Evolutionary conservation across 2,797 vertebrate genomes (phyloP), one percentile per base, ranked within the genome.

Genomic region (Lacerta agilis): DNA sequence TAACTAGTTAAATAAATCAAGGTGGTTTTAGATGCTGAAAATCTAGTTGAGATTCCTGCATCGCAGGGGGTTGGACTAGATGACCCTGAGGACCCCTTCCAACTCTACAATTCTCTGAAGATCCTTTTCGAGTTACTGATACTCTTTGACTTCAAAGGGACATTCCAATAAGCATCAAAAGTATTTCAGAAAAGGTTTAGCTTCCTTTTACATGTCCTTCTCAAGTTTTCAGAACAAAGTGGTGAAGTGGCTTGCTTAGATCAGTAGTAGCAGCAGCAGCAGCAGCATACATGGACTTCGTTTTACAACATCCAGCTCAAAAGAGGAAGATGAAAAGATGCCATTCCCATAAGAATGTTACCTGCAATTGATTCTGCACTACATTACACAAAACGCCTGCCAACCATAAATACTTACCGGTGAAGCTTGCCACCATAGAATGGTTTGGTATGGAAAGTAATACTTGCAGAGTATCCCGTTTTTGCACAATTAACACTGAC

Each of bases 401-500:
- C 78, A 79, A 83, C 61, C 80, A 87, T 90, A 64, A 77, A 77
- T 77, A 88, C 96, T 96, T 95, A 99, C 99, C 98, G 98, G 97
- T 99, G 99, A 78, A 99, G 94, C 94, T 98, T 99, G 89, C 99
- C 99, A 27, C 99, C 99, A 1, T 99, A 99, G 93, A 99, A 99
- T 0, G 99, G 99, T 92, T 99, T 99, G 3, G 99, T 99, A 94
- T 99, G 99, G 91, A 99, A 99, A 78, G 98, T 99, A 97, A 99
- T 98, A 96, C 98, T 96, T 20, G 99, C 99, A 1, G 98, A 98
- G 95, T 99, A 99, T 10, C 99, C 99, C 0, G 98, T 98, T 95
- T 99, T 99, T 83, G 92, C 94, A 95, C 99, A 99, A 96, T 94
- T 97, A 94, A 99, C 98, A 90, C 96, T 98, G 94, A 99, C 98